Base-by-base conservation (phyloP, 2,797 vertebrate species). In the Lepidocolaptes lacrymiger region DNA sequence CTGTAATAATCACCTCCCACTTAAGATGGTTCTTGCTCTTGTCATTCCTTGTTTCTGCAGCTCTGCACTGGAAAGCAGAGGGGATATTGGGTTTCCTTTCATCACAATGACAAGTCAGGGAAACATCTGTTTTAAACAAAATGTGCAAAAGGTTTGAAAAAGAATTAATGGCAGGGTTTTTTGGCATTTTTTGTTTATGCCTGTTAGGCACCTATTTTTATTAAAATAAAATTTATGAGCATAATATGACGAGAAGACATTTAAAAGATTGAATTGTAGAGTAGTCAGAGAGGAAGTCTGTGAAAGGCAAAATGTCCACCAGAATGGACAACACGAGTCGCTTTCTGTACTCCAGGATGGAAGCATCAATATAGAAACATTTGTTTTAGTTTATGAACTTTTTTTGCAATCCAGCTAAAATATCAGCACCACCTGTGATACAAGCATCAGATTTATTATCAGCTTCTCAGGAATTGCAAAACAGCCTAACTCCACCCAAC, bases 151-250 rank as follows among this genome's bases (percentile, higher is more conserved):
- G 58, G 23, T 87, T 81, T 95, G 89, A 86, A 88, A 89, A 75
- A 84, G 87, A 91, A 88, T 90, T 81, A 58, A 88, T 88, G 58
- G 5, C 3, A 86, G 51, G 4, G 4, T 8, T 68, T 77, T 69
- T 71, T 59, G 85, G 89, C 55, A 87, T 84, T 92, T 95, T 94
- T 93, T 96, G 94, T 97, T 93, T 97, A 96, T 97, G 93, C 89
- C 93, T 83, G 64, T 86, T 96, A 94, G 96, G 93, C 92, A 96
- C 88, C 43, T 86, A 85, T 91, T 98, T 97, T 97, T 97, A 98
- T 98, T 97, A 97, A 97, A 97, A 96, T 97, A 95, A 96, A 97
- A 97, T 98, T 97, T 97, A 98, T 94, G 96, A 96, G 93, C 92
- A 91, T 95, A 95, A 94, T 96, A 73, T 89, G 76, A 74, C 92